These are phyloP conservation scores for Cardiocondyla obscurior DNA, from an alignment of 1,140 invertebrate species.

Conservation along the genomic window DNA sequence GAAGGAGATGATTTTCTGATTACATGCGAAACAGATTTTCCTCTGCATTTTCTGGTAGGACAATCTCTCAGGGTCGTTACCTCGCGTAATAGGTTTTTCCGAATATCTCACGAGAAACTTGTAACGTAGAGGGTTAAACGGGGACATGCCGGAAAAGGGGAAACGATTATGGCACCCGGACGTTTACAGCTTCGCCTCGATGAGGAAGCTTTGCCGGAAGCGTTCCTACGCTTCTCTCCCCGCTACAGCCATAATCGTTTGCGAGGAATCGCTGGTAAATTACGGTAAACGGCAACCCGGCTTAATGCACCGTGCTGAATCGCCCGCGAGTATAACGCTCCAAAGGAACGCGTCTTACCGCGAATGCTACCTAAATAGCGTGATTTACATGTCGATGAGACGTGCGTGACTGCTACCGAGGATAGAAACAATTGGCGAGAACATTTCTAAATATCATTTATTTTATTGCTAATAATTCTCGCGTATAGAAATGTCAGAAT, in stretches of 20 bases:
- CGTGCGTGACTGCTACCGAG: neutral
- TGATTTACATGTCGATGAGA: conserved; percentile 38
- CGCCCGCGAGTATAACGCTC: conserved; percentile 6
- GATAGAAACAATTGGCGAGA: neutral
- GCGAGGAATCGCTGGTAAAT: conserved; percentile 42
- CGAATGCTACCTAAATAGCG: neutral
- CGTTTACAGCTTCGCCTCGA: neutral
- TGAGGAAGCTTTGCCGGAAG: conserved; percentile 15
- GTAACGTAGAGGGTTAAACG: neutral
- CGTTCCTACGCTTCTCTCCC: conserved; percentile 16
- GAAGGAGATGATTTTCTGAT: neutral
- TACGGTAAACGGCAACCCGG: conserved; percentile 41
- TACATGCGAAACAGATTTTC: neutral
- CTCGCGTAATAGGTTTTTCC: neutral
- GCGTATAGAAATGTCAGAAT: neutral
- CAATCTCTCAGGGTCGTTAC: neutral
- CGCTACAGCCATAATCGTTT: conserved; percentile 25
- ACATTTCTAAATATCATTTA: neutral
- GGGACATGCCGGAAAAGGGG: neutral
- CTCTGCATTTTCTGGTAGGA: neutral
- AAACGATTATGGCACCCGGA: conserved; percentile 26
- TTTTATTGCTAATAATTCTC: neutral
- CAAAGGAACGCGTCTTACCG: neutral
- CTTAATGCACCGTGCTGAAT: conserved; percentile 52
- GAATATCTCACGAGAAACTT: neutral